Conservation (phyloP, 2,888 invertebrate genomes). For the Rhimphoctona megacephalus region DNA sequence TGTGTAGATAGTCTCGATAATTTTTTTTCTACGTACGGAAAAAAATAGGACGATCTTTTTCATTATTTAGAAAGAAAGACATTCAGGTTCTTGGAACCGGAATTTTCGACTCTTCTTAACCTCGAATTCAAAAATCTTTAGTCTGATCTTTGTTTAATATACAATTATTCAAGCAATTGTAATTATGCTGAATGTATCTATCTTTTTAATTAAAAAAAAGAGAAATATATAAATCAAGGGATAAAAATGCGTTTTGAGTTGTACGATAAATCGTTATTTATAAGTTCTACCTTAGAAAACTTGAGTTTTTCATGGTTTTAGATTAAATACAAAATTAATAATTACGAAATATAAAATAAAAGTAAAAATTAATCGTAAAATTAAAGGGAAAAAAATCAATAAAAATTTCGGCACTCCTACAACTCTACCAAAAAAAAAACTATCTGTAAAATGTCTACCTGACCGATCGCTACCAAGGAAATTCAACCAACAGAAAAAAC, state of each 20-base stretch:
- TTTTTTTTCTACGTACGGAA: background rate
- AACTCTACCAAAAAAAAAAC: too few relatives aligned
- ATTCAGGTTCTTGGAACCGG: background rate
- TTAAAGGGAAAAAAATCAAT: background rate
- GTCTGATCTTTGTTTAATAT: background rate
- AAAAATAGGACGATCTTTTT: background rate
- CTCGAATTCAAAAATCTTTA: background rate
- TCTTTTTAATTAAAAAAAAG: background rate
- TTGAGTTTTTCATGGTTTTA: background rate
- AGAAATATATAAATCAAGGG: background rate
- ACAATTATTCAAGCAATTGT: background rate
- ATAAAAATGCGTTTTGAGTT: background rate
- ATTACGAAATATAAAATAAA: background rate
- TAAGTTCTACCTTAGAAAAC: background rate
- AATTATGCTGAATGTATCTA: background rate
- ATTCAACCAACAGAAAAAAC: too few relatives aligned
- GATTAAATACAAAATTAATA: background rate
- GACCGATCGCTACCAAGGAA: too few relatives aligned
- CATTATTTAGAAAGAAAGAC: background rate
- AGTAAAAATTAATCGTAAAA: background rate
- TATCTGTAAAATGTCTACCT: too few relatives aligned
- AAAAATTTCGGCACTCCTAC: too few relatives aligned
- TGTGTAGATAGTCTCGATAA: conserved; percentile 34
- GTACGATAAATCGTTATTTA: background rate
- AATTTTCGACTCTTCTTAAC: background rate